Percentiles rank a stretch among this genome's conserved stretches.
These are phyloP conservation scores for Allophyes oxyacanthae DNA, from an alignment of 2,888 invertebrate genomes.

Conservation along the genomic window DNA sequence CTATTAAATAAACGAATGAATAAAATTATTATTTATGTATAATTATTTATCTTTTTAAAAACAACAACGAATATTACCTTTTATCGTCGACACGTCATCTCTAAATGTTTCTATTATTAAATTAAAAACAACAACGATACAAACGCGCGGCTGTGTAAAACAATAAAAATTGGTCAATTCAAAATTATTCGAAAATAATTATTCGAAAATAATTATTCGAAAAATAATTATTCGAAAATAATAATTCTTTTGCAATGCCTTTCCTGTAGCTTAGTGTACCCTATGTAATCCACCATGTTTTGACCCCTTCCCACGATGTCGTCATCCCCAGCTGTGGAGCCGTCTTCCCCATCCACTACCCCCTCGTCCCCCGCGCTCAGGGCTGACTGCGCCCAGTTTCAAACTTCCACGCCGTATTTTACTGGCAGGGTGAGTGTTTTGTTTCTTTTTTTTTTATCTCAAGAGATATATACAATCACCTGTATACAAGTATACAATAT, in stretches of 20 bases:
- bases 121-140: not conserved
- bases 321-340: constrained; percentile 88
- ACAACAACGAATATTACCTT: constrained; percentile 10
- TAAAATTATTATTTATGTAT: constrained; percentile 16
- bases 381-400: constrained; percentile 73
- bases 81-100: not conserved
- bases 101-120: not conserved
- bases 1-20: constrained; percentile 24
- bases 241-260: constrained; percentile 11
- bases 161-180: too few relatives aligned
- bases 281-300: constrained; percentile 45
- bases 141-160: constrained; percentile 2
- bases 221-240: constrained; percentile 1
- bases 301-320: constrained; percentile 77
- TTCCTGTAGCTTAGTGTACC: constrained; percentile 19
- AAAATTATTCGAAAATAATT: not conserved
- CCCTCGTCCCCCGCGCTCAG: constrained; percentile 81
- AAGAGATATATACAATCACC: too few relatives aligned
- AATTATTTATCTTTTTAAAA: not conserved
- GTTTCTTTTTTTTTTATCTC: too few relatives aligned
- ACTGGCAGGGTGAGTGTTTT: constrained; percentile 71
- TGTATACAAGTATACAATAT: too few relatives aligned
- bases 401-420: constrained; percentile 82
- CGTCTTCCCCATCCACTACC: constrained; percentile 79
- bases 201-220: constrained; percentile 8